Base-by-base conservation (phyloP, 2,797 vertebrate genomes). In the Aldrovandia affinis region DNA sequence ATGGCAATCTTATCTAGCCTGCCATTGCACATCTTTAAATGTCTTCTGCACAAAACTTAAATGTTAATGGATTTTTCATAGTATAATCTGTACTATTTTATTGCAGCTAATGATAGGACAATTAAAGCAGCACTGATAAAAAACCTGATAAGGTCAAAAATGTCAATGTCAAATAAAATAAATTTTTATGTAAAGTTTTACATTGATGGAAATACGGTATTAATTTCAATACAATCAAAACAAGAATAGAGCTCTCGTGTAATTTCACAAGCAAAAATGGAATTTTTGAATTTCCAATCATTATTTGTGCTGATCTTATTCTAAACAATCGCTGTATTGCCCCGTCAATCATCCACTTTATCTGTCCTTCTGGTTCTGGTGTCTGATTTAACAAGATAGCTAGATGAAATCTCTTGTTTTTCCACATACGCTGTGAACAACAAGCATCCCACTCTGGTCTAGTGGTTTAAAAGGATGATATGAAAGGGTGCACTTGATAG, bases 381-480 rank as follows among this genome's bases (percentile, higher is more conserved):
- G 86, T 88, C 86, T 73, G 83, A 90, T 86, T 83, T 9, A 3
- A 59, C 83, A 83, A 73, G 75, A 89, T 86, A 85, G 84, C 88
- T 81, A 81, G 81, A 89, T 91, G 77, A 86, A 85, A 91, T 93
- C 89, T 89, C 83, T 68, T 83, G 84, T 90, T 90, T 86, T 88
- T 88, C 92, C 86, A 89, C 89, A 82, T 6, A 47, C 83, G 91
- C 87, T 88, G 86, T 89, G 86, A 92, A 91, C 83, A 81, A 89
- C 92, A 91, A 80, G 89, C 89, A 89, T 91, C 87, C 86, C 86
- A 89, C 87, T 87, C 89, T 87, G 84, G 88, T 89, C 87, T 78
- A 81, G 83, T 52, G 50, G 12, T 54, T 79, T 54, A 79, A 79
- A 54, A 79, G 42, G 89, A 85, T 86, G 88, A 91, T 89, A 91